These are phyloP conservation scores for Fistularia commersonii DNA, from an alignment of 2,797 vertebrate species.

Conservation along the genomic window DNA sequence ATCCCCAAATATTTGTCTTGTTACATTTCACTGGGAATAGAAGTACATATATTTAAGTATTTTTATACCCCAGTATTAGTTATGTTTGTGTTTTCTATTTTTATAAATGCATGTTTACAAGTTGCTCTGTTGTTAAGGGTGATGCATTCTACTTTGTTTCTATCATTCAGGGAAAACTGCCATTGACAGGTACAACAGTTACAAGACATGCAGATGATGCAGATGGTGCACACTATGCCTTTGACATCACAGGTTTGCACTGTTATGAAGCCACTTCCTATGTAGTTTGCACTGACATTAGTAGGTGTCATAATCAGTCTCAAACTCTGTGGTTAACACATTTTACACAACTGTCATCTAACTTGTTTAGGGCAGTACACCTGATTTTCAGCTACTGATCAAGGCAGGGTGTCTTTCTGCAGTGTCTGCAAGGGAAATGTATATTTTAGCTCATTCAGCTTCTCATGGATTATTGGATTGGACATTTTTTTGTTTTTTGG, in stretches of 20 bases:
- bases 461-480: too few relatives aligned
- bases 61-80: background rate
- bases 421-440: too few relatives aligned
- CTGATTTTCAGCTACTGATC: too few relatives aligned
- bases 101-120: too few relatives aligned
- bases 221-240: constrained; percentile 79
- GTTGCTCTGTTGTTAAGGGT: background rate
- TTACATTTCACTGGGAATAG: background rate
- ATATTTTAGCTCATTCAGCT: too few relatives aligned
- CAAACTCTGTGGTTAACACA: too few relatives aligned
- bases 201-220: constrained; percentile 82
- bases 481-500: too few relatives aligned
- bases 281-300: too few relatives aligned
- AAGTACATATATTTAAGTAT: background rate
- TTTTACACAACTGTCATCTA: too few relatives aligned
- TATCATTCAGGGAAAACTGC: constrained; percentile 81
- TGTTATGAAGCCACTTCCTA: too few relatives aligned
- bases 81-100: too few relatives aligned
- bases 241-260: constrained; percentile 91
- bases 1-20: background rate
- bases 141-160: background rate
- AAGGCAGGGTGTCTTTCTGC: background rate
- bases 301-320: background rate
- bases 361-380: too few relatives aligned
- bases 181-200: constrained; percentile 84